These are phyloP conservation scores for Euphydryas editha DNA, from an alignment of 2,888 invertebrate species.

Conservation along the genomic window DNA sequence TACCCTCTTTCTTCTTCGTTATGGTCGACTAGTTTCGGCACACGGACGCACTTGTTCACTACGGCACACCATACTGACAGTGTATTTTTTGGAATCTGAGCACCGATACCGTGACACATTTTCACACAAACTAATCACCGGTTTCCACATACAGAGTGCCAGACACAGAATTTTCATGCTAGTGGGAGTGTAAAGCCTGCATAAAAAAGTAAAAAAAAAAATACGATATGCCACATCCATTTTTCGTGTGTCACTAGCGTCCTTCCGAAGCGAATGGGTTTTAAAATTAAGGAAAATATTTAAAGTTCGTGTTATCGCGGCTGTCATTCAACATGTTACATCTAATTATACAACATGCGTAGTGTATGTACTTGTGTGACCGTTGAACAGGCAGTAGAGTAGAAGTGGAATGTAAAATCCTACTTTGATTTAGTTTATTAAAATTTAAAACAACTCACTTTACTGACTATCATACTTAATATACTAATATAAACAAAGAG, in stretches of 20 bases:
- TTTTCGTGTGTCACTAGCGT: conserved; percentile 26
- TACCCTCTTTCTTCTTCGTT: no score
- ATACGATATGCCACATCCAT: conserved; percentile 33
- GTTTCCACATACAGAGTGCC: no score
- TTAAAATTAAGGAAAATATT: conserved; percentile 76
- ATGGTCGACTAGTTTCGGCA: no score
- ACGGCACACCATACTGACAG: no score
- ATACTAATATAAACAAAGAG: no score
- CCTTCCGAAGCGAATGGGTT: conserved; percentile 57
- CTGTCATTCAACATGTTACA: conserved; percentile 61
- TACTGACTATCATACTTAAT: no score
- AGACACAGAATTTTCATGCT: no score
- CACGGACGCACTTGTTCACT: no score
- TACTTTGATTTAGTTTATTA: background rate
- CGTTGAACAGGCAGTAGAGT: background rate
- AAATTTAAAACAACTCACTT: background rate
- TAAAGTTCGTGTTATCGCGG: conserved; percentile 61
- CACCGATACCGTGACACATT: no score
- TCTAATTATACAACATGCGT: conserved; percentile 41
- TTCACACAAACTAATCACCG: no score
- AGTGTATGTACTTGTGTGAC: conserved; percentile 22
- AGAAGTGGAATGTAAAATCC: background rate
- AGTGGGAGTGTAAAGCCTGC: background rate
- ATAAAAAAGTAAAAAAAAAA: background rate
- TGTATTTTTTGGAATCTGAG: no score